Evolutionary conservation across 2,797 vertebrate species (phyloP), one percentile per base, ranked within the genome.

Genomic region (Pangasius macronema): DNA sequence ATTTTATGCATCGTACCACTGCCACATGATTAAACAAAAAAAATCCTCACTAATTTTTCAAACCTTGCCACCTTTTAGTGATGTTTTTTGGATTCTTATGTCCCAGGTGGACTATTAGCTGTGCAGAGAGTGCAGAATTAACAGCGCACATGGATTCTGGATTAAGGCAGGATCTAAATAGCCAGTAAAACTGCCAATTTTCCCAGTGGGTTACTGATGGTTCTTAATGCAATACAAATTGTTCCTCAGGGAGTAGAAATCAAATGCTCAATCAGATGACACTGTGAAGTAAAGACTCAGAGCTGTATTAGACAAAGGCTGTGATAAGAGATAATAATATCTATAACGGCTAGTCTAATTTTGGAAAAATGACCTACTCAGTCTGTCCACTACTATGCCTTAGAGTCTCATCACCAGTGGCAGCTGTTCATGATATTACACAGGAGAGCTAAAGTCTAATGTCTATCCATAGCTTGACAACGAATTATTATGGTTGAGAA

Each of bases 171-270:
- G 80, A 87, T 87, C 87, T 24, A 93, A 87, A 92, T 87, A 88
- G 90, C 90, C 89, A 87, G 83, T 82, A 89, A 83, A 87, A 86
- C 92, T 91, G 86, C 86, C 89, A 90, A 42, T 89, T 90, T 90
- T 89, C 91, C 88, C 63, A 2, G 82, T 42, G 89, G 87, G 90
- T 88, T 85, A 91, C 83, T 87, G 85, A 92, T 88, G 85, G 87
- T 77, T 77, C 85, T 82, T 87, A 89, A 88, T 88, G 51, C 83
- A 88, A 59, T 82, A 86, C 39, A 87, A 86, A 84, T 27, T 55
- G 22, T 88, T 85, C 85, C 88, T 27, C 7, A 84, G 46, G 84
- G 82, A 86, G 85, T 36, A 22, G 46, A 87, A 81, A 77, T 79
- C 55, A 84, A 84, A 63, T 55, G 57, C 57, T 49, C 3, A 22